These are phyloP conservation scores for Episyrphus balteatus DNA, from an alignment of 1,140 invertebrate species.

Conservation along the genomic window DNA sequence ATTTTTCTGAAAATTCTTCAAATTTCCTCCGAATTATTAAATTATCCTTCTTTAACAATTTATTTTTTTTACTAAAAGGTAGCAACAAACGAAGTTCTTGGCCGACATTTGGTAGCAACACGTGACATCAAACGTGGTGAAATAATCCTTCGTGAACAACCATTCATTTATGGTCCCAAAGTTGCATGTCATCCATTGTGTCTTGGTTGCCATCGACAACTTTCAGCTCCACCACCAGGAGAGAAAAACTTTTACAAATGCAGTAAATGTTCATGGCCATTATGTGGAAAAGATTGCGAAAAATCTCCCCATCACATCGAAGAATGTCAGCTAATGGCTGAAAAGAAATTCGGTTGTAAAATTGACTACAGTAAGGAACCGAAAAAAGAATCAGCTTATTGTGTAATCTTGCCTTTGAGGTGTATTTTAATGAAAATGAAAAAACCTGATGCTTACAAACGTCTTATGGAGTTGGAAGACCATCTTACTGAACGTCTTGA, in stretches of 20 bases:
- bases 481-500: constrained; percentile 47
- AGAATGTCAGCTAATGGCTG: constrained; percentile 45
- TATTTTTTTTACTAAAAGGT: constrained; percentile 40
- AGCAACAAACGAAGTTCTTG: constrained; percentile 40
- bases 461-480: constrained; percentile 44
- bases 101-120: constrained; percentile 50
- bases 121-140: constrained; percentile 54
- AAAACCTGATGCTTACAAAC: constrained; percentile 42
- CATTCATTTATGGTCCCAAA: constrained; percentile 48
- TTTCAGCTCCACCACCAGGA: constrained; percentile 30
- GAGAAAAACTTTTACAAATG: constrained; percentile 46
- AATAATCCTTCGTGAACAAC: constrained; percentile 51
- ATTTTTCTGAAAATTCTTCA: too few species aligned
- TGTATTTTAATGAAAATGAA: constrained; percentile 46
- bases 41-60: too few species aligned
- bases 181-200: constrained; percentile 43
- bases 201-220: constrained; percentile 46
- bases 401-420: constrained; percentile 50
- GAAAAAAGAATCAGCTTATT: constrained; percentile 45
- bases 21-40: too few species aligned
- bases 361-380: constrained; percentile 40
- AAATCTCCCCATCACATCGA: constrained; percentile 38
- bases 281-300: constrained; percentile 44
- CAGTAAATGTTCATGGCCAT: constrained; percentile 48
- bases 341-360: constrained; percentile 41